Evolutionary conservation across 2,113 vertebrate genomes (phyloP).

Genomic region (Nothocercus nigrocapillus): DNA sequence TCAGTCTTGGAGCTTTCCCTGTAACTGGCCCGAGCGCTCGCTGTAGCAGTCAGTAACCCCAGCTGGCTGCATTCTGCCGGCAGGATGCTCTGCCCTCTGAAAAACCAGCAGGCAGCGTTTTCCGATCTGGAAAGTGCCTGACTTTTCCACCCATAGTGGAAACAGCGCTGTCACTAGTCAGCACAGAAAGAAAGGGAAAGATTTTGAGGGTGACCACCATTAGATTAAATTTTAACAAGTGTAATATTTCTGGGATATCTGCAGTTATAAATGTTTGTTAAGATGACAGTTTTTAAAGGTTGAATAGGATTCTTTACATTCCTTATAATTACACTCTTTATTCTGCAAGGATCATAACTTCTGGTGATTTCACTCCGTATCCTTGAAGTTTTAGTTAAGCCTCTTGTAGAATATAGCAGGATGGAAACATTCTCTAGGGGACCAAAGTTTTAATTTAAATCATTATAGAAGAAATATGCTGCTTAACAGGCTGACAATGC

Average conservation of each 20-base stretch:
- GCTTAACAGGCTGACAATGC: background rate
- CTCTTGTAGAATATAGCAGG: background rate
- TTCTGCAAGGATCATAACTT: background rate
- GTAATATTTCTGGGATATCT: background rate
- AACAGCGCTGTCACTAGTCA: background rate
- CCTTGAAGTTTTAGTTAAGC: background rate
- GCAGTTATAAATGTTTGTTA: slow-evolving; percentile 23
- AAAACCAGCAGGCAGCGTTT: background rate
- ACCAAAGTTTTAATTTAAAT: background rate
- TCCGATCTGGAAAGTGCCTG: background rate
- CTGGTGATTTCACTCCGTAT: background rate
- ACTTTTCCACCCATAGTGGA: background rate
- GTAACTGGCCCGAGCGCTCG: background rate
- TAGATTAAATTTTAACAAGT: background rate
- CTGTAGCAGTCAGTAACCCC: background rate
- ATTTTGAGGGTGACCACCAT: background rate
- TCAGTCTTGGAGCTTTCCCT: background rate
- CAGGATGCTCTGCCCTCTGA: background rate
- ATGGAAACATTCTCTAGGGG: background rate
- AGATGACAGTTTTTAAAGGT: slow-evolving; percentile 41
- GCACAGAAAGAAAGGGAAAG: background rate
- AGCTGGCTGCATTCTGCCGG: background rate
- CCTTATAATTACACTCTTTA: slow-evolving; percentile 2
- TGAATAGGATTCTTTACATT: background rate
- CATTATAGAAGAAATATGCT: background rate